These are phyloP conservation scores for Glaucidium brasilianum DNA, from an alignment of 2,113 vertebrate species.

Conservation along the genomic window DNA sequence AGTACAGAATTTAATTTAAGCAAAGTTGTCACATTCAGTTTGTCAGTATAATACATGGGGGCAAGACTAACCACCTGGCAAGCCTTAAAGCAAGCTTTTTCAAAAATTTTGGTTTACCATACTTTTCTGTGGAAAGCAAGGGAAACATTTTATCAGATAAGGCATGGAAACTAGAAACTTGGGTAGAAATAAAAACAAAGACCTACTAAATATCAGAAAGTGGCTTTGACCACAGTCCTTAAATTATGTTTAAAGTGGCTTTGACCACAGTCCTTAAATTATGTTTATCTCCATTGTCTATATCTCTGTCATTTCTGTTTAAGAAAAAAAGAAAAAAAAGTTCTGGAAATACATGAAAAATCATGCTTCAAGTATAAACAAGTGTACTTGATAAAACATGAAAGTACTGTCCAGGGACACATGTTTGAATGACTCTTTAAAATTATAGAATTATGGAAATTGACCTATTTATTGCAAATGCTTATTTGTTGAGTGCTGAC, in stretches of 20 bases:
- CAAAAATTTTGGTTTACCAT: not conserved
- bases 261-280: not conserved
- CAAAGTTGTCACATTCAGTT: not conserved
- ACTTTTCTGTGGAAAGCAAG: not conserved
- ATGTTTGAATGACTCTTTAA: not conserved
- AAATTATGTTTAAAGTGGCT: not conserved
- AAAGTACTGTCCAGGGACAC: not conserved
- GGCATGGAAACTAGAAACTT: not conserved
- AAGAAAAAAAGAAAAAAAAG: not conserved
- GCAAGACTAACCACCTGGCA: not conserved
- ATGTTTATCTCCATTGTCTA: not conserved
- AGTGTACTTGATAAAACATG: not conserved
- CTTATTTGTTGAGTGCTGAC: constrained; percentile 9
- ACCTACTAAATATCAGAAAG: not conserved
- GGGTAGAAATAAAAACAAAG: not conserved
- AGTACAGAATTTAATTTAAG: not conserved
- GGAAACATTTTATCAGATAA: not conserved
- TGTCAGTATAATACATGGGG: not conserved
- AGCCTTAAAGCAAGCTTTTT: not conserved
- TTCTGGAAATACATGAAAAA: not conserved
- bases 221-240: not conserved
- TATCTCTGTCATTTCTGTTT: not conserved
- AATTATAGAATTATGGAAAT: constrained; percentile 1
- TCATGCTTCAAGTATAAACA: not conserved
- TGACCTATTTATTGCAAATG: not conserved